phyloP scores from a whole-genome alignment of 2,797 vertebrate species.

The Linurgus olivaceus region DNA sequence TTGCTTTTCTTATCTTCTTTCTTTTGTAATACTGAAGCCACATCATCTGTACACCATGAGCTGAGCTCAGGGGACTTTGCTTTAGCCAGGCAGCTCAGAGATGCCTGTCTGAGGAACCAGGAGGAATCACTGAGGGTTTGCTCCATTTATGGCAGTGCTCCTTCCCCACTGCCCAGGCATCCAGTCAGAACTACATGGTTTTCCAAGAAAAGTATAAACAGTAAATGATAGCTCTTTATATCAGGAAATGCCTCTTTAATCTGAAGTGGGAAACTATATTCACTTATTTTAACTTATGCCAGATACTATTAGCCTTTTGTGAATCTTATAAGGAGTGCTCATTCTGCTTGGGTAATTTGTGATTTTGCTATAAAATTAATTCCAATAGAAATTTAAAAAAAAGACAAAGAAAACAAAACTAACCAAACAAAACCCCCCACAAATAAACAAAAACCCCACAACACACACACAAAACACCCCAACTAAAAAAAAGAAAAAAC shows the following conservation, averaged over 20 bases:
- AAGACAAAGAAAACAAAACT: not conserved
- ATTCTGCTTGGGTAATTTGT: not conserved
- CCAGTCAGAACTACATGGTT: not conserved
- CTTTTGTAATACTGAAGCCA: not conserved
- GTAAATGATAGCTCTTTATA: not conserved
- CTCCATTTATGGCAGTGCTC: not conserved
- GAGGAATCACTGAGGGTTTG: not conserved
- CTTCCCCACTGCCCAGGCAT: not conserved
- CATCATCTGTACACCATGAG: rapidly evolving
- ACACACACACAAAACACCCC: not conserved
- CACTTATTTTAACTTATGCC: not conserved
- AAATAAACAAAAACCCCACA: not conserved
- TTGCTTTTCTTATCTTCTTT: not conserved
- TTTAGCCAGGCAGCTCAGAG: not conserved
- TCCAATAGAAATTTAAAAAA: not conserved
- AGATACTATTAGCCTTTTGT: not conserved
- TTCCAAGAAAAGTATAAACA: constrained; percentile 22
- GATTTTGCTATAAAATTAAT: not conserved
- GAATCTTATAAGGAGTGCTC: not conserved
- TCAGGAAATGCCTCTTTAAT: constrained; percentile 54
- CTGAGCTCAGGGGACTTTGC: not conserved
- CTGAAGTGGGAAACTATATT: constrained; percentile 12
- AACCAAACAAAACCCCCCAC: not conserved
- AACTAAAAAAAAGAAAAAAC: not conserved
- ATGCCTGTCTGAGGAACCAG: not conserved